Evolutionary conservation across 2,113 vertebrate species (phyloP), one percentile per base, ranked within the genome.

Genomic region (Platysteira castanea): DNA sequence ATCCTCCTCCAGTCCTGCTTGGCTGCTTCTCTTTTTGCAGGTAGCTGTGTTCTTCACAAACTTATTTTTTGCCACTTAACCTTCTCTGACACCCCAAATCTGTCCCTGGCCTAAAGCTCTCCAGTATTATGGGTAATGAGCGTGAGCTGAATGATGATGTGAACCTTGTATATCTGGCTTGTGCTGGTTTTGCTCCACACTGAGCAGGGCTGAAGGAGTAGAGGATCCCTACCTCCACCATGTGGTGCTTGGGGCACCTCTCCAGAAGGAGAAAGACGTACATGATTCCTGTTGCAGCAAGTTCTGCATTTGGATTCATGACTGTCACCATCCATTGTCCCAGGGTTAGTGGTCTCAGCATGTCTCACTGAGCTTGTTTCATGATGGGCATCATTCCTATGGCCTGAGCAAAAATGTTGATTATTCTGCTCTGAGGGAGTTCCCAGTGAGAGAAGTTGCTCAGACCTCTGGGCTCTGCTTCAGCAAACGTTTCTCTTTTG

Each of bases 111-210:
- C 23, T 91, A 47, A 87, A 41, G 11, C 3, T 84, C 46, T 31
- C 16, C 28, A 26, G 11, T 44, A 22, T 50, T 65, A 77, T 2
- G 10, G 8, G 20, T 14, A 54, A 23, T 30, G 24, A 64, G 20
- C 0, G 0, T 49, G 49, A 64, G 17, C 22, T 42, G 21, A 63
- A 8, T 68, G 27, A 54, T 71, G 30, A 22, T 22, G 19, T 33
- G 13, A 24, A 47, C 18, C 16, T 79, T 35, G 26, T 37, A 4
- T 41, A 42, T 20, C 37, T 46, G 53, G 9, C 35, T 82, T 67
- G 26, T 54, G 35, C 19, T 50, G 13, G 64, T 37, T 87, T 84
- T 75, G 15, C 26, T 87, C 15, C 6, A 2, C 22, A 5, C 5
- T 27, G 44, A 74, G 41, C 10, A 73, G 44, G 24, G 49, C 21